Conservation (phyloP, 1,140 invertebrate species). For the Archivesica marissinica region DNA sequence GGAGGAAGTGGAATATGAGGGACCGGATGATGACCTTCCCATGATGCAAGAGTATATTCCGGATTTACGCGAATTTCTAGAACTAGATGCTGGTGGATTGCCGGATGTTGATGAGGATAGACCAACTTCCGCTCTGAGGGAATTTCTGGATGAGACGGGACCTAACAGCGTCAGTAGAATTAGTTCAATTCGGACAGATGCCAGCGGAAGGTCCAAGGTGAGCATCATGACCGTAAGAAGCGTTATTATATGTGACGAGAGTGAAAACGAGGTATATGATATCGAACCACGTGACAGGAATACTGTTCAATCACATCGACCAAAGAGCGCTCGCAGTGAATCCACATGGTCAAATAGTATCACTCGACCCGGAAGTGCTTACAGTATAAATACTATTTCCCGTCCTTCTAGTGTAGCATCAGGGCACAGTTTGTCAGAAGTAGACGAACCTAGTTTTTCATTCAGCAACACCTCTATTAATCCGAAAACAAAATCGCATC, state of each 20-base stretch:
- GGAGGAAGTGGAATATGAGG: conserved; percentile 55
- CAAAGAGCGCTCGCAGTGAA: conserved; percentile 43
- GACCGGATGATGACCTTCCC: conserved; percentile 43
- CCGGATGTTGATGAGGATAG: conserved; percentile 45
- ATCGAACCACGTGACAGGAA: conserved; percentile 46
- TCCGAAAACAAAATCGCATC: not conserved
- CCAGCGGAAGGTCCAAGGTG: conserved; percentile 19
- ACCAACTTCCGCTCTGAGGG: conserved; percentile 26
- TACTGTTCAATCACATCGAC: not conserved
- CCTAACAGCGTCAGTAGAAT: conserved; percentile 25
- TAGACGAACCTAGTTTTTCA: not conserved
- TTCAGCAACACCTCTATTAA: not conserved
- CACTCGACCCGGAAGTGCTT: conserved; percentile 48
- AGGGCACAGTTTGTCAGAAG: not conserved
- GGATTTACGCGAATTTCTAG: conserved; percentile 42
- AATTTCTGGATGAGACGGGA: not conserved
- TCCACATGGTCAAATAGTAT: conserved; percentile 60
- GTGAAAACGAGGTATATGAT: conserved; percentile 51
- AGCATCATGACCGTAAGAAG: conserved; percentile 57
- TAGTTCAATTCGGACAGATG: conserved; percentile 51
- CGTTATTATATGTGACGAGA: conserved; percentile 54
- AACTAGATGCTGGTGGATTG: conserved; percentile 38
- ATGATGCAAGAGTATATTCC: conserved; percentile 53
- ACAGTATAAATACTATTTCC: conserved; percentile 39
- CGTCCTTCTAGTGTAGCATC: conserved; percentile 37